Evolutionary conservation across 2,113 vertebrate species (phyloP), one percentile per base, ranked within the genome.

Genomic region (Xerus inauris): DNA sequence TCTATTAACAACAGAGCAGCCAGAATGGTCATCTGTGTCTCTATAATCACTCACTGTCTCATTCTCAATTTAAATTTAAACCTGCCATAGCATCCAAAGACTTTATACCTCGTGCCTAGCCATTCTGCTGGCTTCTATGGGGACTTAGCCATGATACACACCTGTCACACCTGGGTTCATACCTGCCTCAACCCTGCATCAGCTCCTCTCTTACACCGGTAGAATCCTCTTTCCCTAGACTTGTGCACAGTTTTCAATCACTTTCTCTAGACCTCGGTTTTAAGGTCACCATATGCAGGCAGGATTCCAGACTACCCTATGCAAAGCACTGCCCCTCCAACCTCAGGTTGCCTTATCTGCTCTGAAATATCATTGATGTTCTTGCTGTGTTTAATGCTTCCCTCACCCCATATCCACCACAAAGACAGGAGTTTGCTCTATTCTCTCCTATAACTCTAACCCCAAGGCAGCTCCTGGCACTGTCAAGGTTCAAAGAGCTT

Each of bases 61-160:
- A 38, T 45, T 20, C 8, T 57, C 45, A 47, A 57, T 57, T 57
- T 57, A 42, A 62, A 26, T 7, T 5, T 6, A 54, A 82, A 32
- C 42, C 42, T 11, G 2, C 1, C 5, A 4, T 6, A 17, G 30
- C 42, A 49, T 35, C 17, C 1, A 22, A 26, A 24, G 8, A n/a
- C 54, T 62, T 22, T 49, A 5, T 5, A 6, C 8, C 20, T 65
- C 12, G 32, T n/a, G 8, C 8, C 28, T 35, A 32, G 71, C n/a
- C 62, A 24, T 19, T 59, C 35, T 59, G 35, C 67, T 51, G 35
- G 20, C 22, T 54, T 6, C 8, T 62, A 30, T 30, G 9, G 12
- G 3, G 35, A 2, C 13, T 69, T 59, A 30, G 59, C 13, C 47
- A 35, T 30, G 17, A 14, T 5, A 16, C 49, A 72, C 45, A 13